Percentiles rank a stretch among this genome's conserved stretches.
Evolutionary conservation across 2,797 vertebrate species (phyloP).

Genomic region (Pipistrellus kuhlii): DNA sequence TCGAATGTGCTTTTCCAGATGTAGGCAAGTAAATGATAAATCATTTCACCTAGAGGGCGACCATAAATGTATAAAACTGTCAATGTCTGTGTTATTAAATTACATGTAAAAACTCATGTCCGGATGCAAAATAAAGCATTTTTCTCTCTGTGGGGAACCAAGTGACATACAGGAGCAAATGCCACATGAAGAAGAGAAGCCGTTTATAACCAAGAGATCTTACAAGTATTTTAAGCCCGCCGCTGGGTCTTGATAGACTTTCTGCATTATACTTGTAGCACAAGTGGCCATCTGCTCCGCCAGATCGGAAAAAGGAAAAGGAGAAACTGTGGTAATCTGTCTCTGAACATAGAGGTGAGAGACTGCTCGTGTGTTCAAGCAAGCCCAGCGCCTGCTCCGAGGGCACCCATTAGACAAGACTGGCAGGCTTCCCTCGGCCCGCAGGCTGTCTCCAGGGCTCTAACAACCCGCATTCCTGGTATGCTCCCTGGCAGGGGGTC

Average conservation of each 20-base stretch:
- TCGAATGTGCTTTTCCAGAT: constrained; percentile 65
- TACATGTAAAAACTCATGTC: constrained; percentile 58
- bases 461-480: neutral
- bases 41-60: constrained; percentile 35
- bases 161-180: constrained; percentile 9
- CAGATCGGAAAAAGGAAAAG: constrained; percentile 80
- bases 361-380: constrained; percentile 57
- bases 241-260: constrained; percentile 75
- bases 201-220: constrained; percentile 72
- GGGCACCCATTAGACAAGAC: neutral
- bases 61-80: constrained; percentile 62
- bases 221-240: constrained; percentile 76
- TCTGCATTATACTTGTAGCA: constrained; percentile 72
- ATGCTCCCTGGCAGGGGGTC: neutral
- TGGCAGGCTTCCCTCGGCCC: neutral
- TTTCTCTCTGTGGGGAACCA: constrained; percentile 63
- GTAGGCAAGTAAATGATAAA: constrained; percentile 68
- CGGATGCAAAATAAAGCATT: constrained; percentile 68
- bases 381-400: constrained; percentile 36
- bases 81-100: constrained; percentile 50
- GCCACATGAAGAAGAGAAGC: constrained; percentile 48
- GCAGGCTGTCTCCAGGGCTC: constrained; percentile 29
- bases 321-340: constrained; percentile 77
- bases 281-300: constrained; percentile 83
- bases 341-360: constrained; percentile 79